Evolutionary conservation across 64 coral and sea anemone genomes (phyloP).

Genomic region (Astreopora myriophthalma): DNA sequence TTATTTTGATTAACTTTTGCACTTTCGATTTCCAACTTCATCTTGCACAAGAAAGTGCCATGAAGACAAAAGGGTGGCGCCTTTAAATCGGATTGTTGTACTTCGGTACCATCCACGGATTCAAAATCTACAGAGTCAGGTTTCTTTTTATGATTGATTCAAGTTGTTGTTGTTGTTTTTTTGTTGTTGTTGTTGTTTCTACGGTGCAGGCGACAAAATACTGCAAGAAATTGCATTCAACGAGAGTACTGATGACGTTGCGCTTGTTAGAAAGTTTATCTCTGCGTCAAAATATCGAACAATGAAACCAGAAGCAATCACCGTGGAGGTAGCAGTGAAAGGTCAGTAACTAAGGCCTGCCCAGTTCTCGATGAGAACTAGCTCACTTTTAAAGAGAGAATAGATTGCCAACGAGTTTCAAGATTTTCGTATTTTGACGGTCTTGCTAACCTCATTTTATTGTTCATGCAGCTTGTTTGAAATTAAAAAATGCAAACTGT

Average conservation of each 20-base stretch:
- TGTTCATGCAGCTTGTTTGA: slow-evolving; percentile 53
- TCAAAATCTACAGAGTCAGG: no score
- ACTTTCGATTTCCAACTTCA: no score
- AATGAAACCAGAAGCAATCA: slow-evolving; percentile 4
- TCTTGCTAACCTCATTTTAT: not conserved
- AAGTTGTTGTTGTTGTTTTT: not conserved
- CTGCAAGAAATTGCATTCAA: not conserved
- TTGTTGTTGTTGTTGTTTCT: not conserved
- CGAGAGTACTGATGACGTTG: not conserved
- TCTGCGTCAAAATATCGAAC: not conserved
- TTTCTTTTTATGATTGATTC: not conserved
- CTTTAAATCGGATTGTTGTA: no score
- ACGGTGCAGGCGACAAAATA: not conserved
- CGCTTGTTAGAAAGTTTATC: slow-evolving; percentile 27
- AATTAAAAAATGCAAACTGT: slow-evolving; percentile 19
- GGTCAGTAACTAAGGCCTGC: not conserved
- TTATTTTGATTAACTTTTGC: no score
- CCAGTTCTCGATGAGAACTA: no score
- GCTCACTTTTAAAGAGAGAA: no score
- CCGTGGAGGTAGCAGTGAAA: slow-evolving; percentile 25
- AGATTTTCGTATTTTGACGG: not conserved
- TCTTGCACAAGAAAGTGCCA: no score
- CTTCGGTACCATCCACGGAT: no score
- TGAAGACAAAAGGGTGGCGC: no score
- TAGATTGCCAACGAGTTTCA: not conserved